phyloP scores from a whole-genome alignment of 2,113 vertebrate species.

The Amphilophus citrinellus region DNA sequence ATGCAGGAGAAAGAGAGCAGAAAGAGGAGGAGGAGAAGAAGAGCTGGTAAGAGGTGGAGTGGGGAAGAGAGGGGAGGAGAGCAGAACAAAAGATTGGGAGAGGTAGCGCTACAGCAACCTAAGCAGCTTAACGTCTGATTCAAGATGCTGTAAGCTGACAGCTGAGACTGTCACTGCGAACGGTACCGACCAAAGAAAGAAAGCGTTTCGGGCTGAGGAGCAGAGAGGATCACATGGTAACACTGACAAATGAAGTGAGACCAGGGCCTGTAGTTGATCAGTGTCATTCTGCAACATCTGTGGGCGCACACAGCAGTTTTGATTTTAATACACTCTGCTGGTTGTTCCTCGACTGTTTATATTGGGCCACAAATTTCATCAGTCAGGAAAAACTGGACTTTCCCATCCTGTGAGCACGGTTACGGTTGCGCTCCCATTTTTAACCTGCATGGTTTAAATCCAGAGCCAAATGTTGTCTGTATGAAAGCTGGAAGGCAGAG shows the following conservation, averaged over 20 bases:
- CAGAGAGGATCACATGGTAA: background rate
- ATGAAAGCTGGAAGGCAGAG: background rate
- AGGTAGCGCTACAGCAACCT: constrained; percentile 6
- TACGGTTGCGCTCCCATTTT: background rate
- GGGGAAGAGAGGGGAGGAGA: background rate
- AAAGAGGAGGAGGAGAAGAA: background rate
- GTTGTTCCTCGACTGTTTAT: background rate
- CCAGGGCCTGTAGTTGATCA: background rate
- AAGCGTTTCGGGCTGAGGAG: background rate
- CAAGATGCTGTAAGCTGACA: constrained; percentile 26
- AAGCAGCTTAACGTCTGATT: constrained; percentile 45
- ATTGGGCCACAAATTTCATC: background rate
- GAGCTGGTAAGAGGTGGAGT: background rate
- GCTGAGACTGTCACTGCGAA: background rate
- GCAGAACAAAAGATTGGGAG: background rate
- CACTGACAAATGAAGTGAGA: background rate
- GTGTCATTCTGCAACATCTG: background rate
- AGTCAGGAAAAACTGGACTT: no score
- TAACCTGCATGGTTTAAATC: background rate
- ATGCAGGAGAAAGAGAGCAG: background rate
- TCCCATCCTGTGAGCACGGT: background rate
- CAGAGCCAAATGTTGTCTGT: background rate
- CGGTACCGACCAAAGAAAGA: background rate
- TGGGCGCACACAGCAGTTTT: background rate
- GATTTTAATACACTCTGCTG: background rate